Base-by-base conservation (phyloP, 2,113 vertebrate genomes). In the Leucosticte australis region DNA sequence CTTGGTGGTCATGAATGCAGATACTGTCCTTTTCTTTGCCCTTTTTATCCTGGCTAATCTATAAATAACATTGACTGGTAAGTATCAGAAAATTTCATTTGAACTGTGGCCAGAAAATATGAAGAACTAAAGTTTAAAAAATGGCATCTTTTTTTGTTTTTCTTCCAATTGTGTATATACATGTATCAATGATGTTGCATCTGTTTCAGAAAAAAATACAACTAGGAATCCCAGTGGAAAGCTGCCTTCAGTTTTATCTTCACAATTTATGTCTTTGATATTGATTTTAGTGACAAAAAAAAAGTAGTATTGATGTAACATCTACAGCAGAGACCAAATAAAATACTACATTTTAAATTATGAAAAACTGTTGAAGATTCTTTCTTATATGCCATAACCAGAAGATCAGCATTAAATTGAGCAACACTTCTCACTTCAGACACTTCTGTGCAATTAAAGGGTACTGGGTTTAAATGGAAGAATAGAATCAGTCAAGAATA, bases 121-220 rank as follows among this genome's bases (percentile, higher is more conserved):
- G 27, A 90, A 60, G n/a, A 85, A 22, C 1, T 52, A 22, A 35
- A 60, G 11, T 56, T 64, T 31, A 20, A 79, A 65, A 89, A 64
- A 53, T 5, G 0, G 1, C 11, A 71, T 16, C 1, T 2, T 10
- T 22, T 44, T 63, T 46, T 55, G 52, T 56, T 23, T 24, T 15
- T 0, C 7, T 46, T 19, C 18, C 57, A 60, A 30, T 30, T 71
- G 5, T 55, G 27, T 1, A 0, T 68, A 55, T 39, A 37, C 4
- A 35, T 4, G 3, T 39, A 52, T 73, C 28, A 69, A 42, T 15
- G 41, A 8, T 10, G 6, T 44, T 80, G 41, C 10, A 68, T 28
- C 24, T 74, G 14, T 73, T 90, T 86, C 83, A 83, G 59, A 73
- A 94, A 50, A 31, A 90, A 80, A 76, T 35, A 41, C 16, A 83